These are phyloP conservation scores for Eupithecia vulgata DNA, from an alignment of 2,888 invertebrate genomes.

Conservation along the genomic window DNA sequence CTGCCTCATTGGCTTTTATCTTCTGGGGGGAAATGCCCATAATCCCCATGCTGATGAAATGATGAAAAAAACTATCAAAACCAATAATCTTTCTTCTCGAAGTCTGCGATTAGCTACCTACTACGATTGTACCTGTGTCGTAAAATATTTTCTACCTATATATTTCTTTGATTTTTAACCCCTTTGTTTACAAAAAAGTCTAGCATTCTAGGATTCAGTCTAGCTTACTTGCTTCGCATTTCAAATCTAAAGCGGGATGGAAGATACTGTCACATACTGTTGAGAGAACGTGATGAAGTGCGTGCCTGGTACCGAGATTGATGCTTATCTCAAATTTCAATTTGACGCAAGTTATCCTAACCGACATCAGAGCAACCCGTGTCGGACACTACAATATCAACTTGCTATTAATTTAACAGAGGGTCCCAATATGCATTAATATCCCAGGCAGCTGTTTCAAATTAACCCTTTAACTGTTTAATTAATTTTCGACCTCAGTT, in stretches of 20 bases:
- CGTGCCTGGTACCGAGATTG: slow-evolving; percentile 19
- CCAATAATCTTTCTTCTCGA: too few relatives aligned
- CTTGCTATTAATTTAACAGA: slow-evolving; percentile 55
- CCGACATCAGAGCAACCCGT: slow-evolving; percentile 33
- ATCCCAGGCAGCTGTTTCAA: slow-evolving; percentile 63
- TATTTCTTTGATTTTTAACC: too few relatives aligned
- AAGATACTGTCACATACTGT: background rate
- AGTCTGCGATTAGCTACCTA: too few relatives aligned
- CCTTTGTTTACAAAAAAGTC: too few relatives aligned
- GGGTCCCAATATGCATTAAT: slow-evolving; percentile 61
- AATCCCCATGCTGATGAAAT: too few relatives aligned
- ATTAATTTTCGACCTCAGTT: slow-evolving; percentile 61
- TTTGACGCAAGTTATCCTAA: slow-evolving; percentile 26
- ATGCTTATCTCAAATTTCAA: slow-evolving; percentile 20
- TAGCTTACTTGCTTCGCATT: background rate
- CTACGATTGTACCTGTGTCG: too few relatives aligned
- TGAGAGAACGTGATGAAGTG: background rate
- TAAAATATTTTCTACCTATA: too few relatives aligned
- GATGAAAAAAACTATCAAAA: too few relatives aligned
- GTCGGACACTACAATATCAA: slow-evolving; percentile 50
- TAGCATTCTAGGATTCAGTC: too few relatives aligned
- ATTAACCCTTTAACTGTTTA: slow-evolving; percentile 64
- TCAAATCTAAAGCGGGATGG: background rate
- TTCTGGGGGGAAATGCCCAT: too few relatives aligned
- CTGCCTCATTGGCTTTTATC: too few relatives aligned